Conservation (phyloP, 1,140 invertebrate genomes). For the Oreohelix idahoensis region DNA sequence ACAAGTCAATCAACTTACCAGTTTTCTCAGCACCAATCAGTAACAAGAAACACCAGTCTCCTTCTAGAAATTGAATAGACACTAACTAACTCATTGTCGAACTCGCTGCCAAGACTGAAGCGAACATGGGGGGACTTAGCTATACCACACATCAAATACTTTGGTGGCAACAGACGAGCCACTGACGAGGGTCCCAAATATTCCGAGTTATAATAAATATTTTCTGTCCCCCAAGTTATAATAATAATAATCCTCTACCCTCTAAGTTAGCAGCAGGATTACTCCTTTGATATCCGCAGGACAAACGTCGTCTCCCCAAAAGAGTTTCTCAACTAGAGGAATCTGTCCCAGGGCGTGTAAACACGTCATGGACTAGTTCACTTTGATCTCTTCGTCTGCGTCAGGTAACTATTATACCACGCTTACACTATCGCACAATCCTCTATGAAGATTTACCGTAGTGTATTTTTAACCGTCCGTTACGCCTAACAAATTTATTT, state of each 20-base stretch:
- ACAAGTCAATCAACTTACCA: too few relatives aligned
- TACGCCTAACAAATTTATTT: not conserved
- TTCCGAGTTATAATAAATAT: not conserved
- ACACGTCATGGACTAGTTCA: not conserved
- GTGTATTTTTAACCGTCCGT: not conserved
- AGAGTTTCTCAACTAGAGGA: not conserved
- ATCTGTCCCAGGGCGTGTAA: not conserved
- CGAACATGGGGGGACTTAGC: too few relatives aligned
- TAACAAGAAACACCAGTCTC: too few relatives aligned
- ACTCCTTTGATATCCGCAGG: not conserved
- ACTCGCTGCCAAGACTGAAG: too few relatives aligned
- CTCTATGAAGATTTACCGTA: not conserved
- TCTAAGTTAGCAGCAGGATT: not conserved
- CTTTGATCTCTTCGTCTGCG: not conserved
- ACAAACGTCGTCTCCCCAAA: not conserved
- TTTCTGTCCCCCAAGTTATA: not conserved
- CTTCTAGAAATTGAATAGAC: too few relatives aligned
- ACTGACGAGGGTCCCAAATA: not conserved
- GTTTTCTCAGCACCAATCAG: too few relatives aligned
- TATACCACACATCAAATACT: not conserved
- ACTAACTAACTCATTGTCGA: too few relatives aligned
- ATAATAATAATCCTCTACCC: not conserved
- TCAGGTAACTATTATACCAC: not conserved
- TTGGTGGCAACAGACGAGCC: not conserved
- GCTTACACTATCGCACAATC: not conserved